Evolutionary conservation across 2,113 vertebrate genomes (phyloP), one percentile per base, ranked within the genome.

Genomic region (Tetraodon nigroviridis): DNA sequence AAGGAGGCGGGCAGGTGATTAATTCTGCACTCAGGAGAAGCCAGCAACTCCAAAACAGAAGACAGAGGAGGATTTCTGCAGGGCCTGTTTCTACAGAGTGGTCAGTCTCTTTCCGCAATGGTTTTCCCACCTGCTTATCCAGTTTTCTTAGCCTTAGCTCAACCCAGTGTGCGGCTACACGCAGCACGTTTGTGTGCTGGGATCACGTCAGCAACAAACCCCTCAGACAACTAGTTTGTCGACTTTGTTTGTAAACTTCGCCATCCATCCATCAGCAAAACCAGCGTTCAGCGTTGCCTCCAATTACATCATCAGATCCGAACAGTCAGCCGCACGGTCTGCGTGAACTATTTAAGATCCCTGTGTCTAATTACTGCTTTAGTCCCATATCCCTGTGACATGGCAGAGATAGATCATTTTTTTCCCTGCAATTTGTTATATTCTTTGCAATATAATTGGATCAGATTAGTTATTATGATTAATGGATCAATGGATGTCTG

Each of bases 401-500:
- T 71, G 92, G 92, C 92, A 91, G 93, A 95, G 95, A 99, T 98
- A 95, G 94, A 98, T 98, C 93, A 96, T 97, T 95, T 96, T 98
- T 98, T 95, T 44, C 75, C 91, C 91, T 91, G 92, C 93, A 95
- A 98, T 98, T 99, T 98, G 94, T 98, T 97, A 87, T 94, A 98
- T 98, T 97, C 95, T 94, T 94, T 96, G 93, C 92, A 90, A 94
- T 95, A 98, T 99, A 98, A 98, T 97, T 99, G 96, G 95, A 97
- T 96, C 95, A 96, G 93, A 99, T 98, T 96, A 98, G 98, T 99
- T 98, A 98, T 98, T 95, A 97, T 98, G 95, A 99, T 99, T 95
- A 97, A 98, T 98, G 94, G 90, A 92, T 91, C 90, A 92, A 87
- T 89, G 90, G 56, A 88, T 92, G 93, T 94, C 88, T 89, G 88